Evolutionary conservation across 2,113 vertebrate species (phyloP), one percentile per base, ranked within the genome.

Genomic region (Numenius arquata): DNA sequence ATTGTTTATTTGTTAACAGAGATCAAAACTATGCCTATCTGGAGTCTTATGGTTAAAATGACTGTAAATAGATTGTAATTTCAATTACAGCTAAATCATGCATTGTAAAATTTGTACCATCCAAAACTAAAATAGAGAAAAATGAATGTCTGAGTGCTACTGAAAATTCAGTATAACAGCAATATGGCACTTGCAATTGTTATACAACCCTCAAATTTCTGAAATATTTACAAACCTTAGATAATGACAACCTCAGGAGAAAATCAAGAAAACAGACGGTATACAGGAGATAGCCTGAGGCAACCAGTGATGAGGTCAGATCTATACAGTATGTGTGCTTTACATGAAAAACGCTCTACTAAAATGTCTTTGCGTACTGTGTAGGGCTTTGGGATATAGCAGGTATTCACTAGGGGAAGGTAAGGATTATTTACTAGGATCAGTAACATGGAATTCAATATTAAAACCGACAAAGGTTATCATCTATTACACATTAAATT

Each of bases 211-310:
- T 94, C 41, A 95, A 89, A 97, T 94, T 98, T 97, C 96, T 99
- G 98, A 98, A 99, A 99, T 99, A 99, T 99, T 99, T 98, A 98
- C 98, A 97, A 96, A 97, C 86, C 92, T 98, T 97, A 98, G 98
- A 98, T 98, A 98, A 98, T 97, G 97, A 95, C 92, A 98, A 98
- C 97, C 98, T 58, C 95, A 94, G 97, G 98, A 99, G 95, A 93
- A 96, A 98, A 93, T 95, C 97, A 93, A 96, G 98, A 98, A 98
- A 99, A 98, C 98, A 97, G 97, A 97, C 97, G 98, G 97, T 98
- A 91, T 98, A 95, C 94, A 93, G 97, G 90, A 97, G 97, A 98
- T 98, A 96, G 98, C 99, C 98, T 79, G 95, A 98, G 98, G 98
- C 98, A 98, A 98, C 94, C 93, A 89, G 95, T 73, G 97, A 96